These are phyloP conservation scores for Heliconius melpomene DNA, from an alignment of 1,140 invertebrate species.

Conservation along the genomic window DNA sequence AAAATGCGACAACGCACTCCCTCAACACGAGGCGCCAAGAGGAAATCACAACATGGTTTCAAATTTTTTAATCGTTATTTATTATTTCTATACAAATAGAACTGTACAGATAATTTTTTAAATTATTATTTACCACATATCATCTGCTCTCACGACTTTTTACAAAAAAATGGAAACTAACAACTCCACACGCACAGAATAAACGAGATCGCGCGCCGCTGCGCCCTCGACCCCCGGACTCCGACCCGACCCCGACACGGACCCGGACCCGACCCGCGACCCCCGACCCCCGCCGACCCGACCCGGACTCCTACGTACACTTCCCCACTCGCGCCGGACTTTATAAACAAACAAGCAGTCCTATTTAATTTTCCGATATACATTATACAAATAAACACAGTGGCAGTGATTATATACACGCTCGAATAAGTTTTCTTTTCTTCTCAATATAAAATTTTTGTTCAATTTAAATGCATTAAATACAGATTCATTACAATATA, in stretches of 20 bases:
- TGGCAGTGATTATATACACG: slow-evolving; percentile 64
- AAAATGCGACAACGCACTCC: slow-evolving; percentile 60
- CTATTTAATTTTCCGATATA: slow-evolving; percentile 36
- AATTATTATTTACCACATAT: slow-evolving; percentile 80
- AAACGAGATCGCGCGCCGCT: slow-evolving; percentile 61
- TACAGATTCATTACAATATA: slow-evolving; percentile 20
- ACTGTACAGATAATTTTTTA: slow-evolving; percentile 82
- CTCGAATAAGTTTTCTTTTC: slow-evolving; percentile 48
- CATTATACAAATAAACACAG: slow-evolving; percentile 46
- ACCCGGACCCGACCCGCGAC: slow-evolving; percentile 25
- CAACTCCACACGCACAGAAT: slow-evolving; percentile 75
- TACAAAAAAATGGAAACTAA: slow-evolving; percentile 82
- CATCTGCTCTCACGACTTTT: slow-evolving; percentile 79
- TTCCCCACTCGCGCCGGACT: slow-evolving; percentile 33
- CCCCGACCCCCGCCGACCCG: slow-evolving; percentile 23
- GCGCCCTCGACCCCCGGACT: slow-evolving; percentile 37
- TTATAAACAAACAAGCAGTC: slow-evolving; percentile 52
- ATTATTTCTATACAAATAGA: slow-evolving; percentile 83
- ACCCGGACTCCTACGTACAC: slow-evolving; percentile 11
- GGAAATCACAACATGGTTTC: slow-evolving; percentile 80
- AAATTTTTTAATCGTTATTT: slow-evolving; percentile 79
- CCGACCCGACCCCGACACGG: slow-evolving; percentile 23
- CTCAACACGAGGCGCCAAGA: slow-evolving; percentile 54
- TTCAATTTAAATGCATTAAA: slow-evolving; percentile 69
- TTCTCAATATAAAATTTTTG: slow-evolving; percentile 44